Evolutionary conservation across 2,113 vertebrate genomes (phyloP).

Genomic region (Mesembrinibis cayennensis): DNA sequence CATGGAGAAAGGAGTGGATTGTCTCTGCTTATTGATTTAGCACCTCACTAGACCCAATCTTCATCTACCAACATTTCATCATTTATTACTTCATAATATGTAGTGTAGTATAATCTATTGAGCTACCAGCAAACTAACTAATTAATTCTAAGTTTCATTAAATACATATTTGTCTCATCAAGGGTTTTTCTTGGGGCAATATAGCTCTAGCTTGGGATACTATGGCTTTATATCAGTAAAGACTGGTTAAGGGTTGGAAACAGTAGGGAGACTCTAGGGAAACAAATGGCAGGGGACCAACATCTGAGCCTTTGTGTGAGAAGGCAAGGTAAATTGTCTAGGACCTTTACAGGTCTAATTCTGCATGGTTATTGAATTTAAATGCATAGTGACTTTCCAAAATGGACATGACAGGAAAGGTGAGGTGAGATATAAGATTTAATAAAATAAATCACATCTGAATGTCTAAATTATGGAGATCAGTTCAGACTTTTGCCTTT

Average conservation of each 20-base stretch:
- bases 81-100: background rate
- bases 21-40: background rate
- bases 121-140: background rate
- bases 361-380: background rate
- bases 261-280: background rate
- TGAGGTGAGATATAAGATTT: background rate
- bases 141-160: background rate
- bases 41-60: background rate
- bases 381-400: background rate
- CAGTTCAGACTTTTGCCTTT: background rate
- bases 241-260: background rate
- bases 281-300: background rate
- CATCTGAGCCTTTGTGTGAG: background rate
- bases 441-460: conserved; percentile 5
- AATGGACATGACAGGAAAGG: conserved; percentile 11
- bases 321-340: background rate
- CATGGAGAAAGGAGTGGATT: background rate
- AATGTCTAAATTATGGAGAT: background rate
- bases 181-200: background rate
- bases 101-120: background rate
- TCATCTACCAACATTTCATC: background rate
- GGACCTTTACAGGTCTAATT: background rate
- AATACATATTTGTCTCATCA: background rate
- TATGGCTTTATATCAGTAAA: background rate
- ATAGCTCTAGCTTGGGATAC: background rate